Percentiles rank a stretch among this genome's conserved stretches.
Conservation (phyloP, 2,797 vertebrate species). For the Sebastes itinus region DNA sequence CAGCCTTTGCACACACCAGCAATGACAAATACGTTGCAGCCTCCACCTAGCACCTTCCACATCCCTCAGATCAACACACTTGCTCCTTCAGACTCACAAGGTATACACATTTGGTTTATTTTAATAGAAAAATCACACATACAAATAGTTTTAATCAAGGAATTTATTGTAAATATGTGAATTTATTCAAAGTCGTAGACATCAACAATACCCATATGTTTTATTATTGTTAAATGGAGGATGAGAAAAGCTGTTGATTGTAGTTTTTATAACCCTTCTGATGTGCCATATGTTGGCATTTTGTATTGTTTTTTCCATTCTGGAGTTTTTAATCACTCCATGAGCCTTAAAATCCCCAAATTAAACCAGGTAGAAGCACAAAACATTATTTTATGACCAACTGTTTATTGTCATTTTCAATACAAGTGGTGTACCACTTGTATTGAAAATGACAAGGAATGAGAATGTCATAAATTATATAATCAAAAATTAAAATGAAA, state of each 20-base stretch:
- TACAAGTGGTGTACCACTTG: too few relatives aligned
- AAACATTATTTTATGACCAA: too few relatives aligned
- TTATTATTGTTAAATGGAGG: background rate
- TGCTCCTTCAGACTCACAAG: slow-evolving; percentile 60
- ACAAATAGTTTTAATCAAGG: background rate
- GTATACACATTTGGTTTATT: slow-evolving; percentile 10
- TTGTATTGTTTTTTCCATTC: background rate
- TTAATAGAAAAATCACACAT: background rate
- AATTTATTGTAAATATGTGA: background rate
- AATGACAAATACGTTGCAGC: slow-evolving; percentile 56
- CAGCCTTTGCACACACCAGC: slow-evolving; percentile 78
- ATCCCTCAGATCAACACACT: slow-evolving; percentile 69
- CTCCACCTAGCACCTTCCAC: slow-evolving; percentile 59
- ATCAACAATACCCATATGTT: background rate
- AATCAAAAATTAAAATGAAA: too few relatives aligned
- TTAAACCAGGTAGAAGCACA: background rate
- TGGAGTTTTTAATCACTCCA: slow-evolving; percentile 11
- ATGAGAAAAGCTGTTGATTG: background rate
- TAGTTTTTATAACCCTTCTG: background rate
- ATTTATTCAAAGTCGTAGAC: background rate
- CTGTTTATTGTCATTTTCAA: too few relatives aligned
- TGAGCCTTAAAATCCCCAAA: background rate
- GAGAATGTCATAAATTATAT: too few relatives aligned
- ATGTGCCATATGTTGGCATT: background rate
- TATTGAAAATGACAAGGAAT: too few relatives aligned